Conservation (phyloP, 2,888 invertebrate species). For the Latrodectus elegans region DNA sequence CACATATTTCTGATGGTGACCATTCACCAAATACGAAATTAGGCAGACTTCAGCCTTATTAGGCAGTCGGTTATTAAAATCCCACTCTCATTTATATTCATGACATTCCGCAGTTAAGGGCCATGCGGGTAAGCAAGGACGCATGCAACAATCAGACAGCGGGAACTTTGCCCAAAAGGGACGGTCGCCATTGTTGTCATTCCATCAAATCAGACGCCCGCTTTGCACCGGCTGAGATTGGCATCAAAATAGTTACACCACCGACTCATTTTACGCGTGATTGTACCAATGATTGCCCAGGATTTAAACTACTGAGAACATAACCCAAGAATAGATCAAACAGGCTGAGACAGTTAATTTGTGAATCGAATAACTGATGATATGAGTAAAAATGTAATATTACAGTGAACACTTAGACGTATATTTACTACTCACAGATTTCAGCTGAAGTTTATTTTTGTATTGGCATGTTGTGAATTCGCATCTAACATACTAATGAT, state of each 20-base stretch:
- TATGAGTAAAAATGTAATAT: too few species aligned
- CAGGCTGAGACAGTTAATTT: too few species aligned
- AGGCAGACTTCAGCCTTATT: neutral
- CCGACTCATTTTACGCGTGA: neutral
- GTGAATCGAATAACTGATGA: too few species aligned
- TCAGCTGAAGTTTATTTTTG: too few species aligned
- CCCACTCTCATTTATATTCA: neutral
- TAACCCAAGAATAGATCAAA: too few species aligned
- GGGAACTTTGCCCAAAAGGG: neutral
- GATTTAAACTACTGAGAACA: too few species aligned
- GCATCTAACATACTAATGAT: too few species aligned
- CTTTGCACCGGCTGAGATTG: neutral
- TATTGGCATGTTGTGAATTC: too few species aligned
- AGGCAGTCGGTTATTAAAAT: slow-evolving; percentile 5
- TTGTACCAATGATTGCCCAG: too few species aligned
- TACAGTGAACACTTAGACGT: too few species aligned
- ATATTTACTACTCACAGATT: too few species aligned
- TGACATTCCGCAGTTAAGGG: neutral
- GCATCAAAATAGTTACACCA: slow-evolving; percentile 1
- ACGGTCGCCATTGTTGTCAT: neutral
- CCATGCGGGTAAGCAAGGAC: too few species aligned
- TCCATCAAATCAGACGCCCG: neutral
- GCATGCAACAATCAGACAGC: neutral
- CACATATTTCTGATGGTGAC: neutral
- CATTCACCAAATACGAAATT: neutral